These are phyloP conservation scores for Rhopilema esculentum DNA, from an alignment of 30 jellyfish, hydroid and myxozoan species.

Conservation along the genomic window DNA sequence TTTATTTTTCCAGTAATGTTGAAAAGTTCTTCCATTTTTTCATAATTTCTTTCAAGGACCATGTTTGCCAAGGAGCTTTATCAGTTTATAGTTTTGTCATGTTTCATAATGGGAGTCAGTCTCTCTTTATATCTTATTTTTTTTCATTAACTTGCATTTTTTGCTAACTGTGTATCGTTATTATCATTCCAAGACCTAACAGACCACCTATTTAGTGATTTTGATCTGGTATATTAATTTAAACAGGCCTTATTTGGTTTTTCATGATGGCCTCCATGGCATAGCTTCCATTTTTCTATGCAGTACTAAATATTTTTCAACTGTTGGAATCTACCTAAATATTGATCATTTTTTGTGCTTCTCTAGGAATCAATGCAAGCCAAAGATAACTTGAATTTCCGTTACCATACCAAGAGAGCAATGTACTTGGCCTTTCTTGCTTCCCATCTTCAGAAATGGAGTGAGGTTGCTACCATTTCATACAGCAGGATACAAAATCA, in stretches of 20 bases:
- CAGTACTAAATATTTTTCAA: background rate
- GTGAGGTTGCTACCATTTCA: constrained; percentile 36
- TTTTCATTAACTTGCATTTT: too few species aligned
- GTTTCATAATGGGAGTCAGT: too few species aligned
- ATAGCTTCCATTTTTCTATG: background rate
- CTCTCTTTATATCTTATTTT: too few species aligned
- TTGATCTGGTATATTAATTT: too few species aligned
- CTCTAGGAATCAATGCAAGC: constrained; percentile 79
- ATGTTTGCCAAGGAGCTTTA: too few species aligned
- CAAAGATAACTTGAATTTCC: constrained; percentile 75
- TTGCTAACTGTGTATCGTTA: too few species aligned
- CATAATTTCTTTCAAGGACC: background rate
- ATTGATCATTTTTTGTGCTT: background rate
- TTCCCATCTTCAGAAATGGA: constrained; percentile 63
- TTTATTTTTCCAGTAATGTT: background rate
- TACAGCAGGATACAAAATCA: constrained; percentile 54
- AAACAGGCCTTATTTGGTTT: too few species aligned
- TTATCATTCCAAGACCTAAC: too few species aligned
- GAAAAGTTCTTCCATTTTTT: background rate
- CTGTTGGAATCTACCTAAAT: background rate
- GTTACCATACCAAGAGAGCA: constrained; percentile 90
- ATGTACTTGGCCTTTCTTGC: constrained; percentile 83
- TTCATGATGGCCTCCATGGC: background rate
- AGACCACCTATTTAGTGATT: too few species aligned
- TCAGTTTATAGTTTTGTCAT: too few species aligned